These are phyloP conservation scores for Heliconius charithonia DNA, from an alignment of 2,888 invertebrate genomes.

Conservation along the genomic window DNA sequence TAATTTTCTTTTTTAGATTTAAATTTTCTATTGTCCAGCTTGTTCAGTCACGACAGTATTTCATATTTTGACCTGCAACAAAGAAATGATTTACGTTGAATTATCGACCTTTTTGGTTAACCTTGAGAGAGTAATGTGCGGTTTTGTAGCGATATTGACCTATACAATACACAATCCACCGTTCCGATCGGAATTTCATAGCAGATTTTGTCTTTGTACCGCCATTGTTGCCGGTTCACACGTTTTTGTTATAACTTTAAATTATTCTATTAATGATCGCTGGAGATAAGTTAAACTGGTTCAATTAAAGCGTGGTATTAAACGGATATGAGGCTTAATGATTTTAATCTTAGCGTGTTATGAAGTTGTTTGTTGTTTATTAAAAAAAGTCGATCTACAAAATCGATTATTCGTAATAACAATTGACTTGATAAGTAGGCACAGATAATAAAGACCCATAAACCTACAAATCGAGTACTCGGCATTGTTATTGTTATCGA, in stretches of 20 bases:
- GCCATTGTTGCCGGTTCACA: slow-evolving; percentile 46
- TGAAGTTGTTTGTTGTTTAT: slow-evolving; percentile 8
- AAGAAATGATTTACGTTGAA: slow-evolving; percentile 53
- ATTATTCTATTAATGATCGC: slow-evolving; percentile 30
- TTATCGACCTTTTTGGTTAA: slow-evolving; percentile 59
- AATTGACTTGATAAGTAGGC: not conserved
- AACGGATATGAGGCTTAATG: slow-evolving; percentile 18
- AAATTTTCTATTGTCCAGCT: slow-evolving; percentile 48
- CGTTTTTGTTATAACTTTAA: slow-evolving; percentile 44
- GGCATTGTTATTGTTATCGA: slow-evolving; percentile 31
- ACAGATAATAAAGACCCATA: slow-evolving; percentile 17
- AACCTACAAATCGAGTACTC: slow-evolving; percentile 33
- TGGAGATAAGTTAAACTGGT: slow-evolving; percentile 14
- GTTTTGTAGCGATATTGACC: slow-evolving; percentile 55
- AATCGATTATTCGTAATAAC: slow-evolving; percentile 26
- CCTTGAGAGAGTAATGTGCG: slow-evolving; percentile 59
- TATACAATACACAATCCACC: slow-evolving; percentile 54
- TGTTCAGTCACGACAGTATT: slow-evolving; percentile 47
- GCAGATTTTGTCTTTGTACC: slow-evolving; percentile 47
- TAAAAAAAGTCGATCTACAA: slow-evolving; percentile 6
- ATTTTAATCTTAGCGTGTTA: slow-evolving; percentile 15
- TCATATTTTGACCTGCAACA: slow-evolving; percentile 60
- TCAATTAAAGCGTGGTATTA: slow-evolving; percentile 22
- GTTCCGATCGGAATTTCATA: slow-evolving; percentile 52
- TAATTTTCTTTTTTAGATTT: slow-evolving; percentile 55